Evolutionary conservation across 2,797 vertebrate species (phyloP).

Genomic region (Oophaga sylvatica): DNA sequence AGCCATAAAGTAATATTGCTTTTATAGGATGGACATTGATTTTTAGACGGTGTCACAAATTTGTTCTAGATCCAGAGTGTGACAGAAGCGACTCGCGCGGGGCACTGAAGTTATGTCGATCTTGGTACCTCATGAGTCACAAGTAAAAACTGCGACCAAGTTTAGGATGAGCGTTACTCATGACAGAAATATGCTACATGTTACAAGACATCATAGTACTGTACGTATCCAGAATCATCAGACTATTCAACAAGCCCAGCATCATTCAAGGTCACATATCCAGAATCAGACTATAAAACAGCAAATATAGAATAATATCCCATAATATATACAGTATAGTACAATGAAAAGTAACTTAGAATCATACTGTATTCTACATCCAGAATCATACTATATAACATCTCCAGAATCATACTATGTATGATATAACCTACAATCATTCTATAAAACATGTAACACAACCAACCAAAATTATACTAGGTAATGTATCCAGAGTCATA

Average conservation of each 20-base stretch:
- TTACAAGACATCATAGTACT: not conserved
- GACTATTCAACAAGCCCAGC: too few relatives aligned
- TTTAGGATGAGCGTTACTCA: not conserved
- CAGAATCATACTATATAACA: too few relatives aligned
- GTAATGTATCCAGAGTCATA: not conserved
- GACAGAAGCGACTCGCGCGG: not conserved
- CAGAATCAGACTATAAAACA: too few relatives aligned
- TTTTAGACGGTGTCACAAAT: not conserved
- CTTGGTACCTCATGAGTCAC: not conserved
- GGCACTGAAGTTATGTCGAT: not conserved
- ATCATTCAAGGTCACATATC: too few relatives aligned
- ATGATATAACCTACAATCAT: not conserved
- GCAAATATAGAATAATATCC: too few relatives aligned
- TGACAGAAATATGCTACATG: not conserved
- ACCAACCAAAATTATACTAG: not conserved
- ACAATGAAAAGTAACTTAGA: too few relatives aligned
- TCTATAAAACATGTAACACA: not conserved
- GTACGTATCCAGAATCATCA: too few relatives aligned
- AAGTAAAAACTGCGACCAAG: not conserved
- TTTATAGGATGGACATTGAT: not conserved
- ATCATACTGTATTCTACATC: too few relatives aligned
- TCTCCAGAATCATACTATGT: too few relatives aligned
- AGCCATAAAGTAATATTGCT: not conserved
- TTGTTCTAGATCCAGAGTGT: not conserved
- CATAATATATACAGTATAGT: too few relatives aligned